Conservation (phyloP, 2,888 invertebrate species). For the Diabrotica balteata region DNA sequence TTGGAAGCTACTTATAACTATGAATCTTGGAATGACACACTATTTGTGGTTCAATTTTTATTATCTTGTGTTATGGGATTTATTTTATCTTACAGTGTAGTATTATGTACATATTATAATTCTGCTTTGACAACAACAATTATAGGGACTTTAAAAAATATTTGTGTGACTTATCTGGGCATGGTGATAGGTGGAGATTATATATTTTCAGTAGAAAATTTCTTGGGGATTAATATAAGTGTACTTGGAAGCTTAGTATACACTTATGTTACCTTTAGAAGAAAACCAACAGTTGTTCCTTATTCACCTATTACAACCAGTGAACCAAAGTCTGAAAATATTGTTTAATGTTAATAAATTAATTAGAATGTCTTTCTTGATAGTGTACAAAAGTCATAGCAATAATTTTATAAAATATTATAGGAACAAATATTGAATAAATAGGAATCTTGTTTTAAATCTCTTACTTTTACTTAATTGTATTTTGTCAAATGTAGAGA, state of each 20-base stretch:
- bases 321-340: slow-evolving; percentile 57
- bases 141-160: slow-evolving; percentile 97
- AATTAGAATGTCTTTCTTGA: not conserved
- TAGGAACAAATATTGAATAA: no score
- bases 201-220: slow-evolving; percentile 92
- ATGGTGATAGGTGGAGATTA: slow-evolving; percentile 99
- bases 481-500: no score
- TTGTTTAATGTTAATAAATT: slow-evolving; percentile 55
- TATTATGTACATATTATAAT: slow-evolving; percentile 94
- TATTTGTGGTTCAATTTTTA: slow-evolving; percentile 82
- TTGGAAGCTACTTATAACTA: slow-evolving; percentile 71
- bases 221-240: slow-evolving; percentile 95
- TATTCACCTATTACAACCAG: slow-evolving; percentile 51
- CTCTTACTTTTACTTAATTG: no score
- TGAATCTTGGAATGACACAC: slow-evolving; percentile 74
- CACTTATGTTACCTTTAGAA: slow-evolving; percentile 85
- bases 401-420: no score
- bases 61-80: slow-evolving; percentile 97
- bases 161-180: slow-evolving; percentile 95
- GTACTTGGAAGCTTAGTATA: slow-evolving; percentile 85
- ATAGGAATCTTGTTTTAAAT: no score
- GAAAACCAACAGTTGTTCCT: slow-evolving; percentile 60
- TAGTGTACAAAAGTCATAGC: no score
- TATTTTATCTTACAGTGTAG: slow-evolving; percentile 91
- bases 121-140: slow-evolving; percentile 99